These are phyloP conservation scores for Muscidifurax raptorellus DNA, from an alignment of 1,140 invertebrate genomes.

Conservation along the genomic window DNA sequence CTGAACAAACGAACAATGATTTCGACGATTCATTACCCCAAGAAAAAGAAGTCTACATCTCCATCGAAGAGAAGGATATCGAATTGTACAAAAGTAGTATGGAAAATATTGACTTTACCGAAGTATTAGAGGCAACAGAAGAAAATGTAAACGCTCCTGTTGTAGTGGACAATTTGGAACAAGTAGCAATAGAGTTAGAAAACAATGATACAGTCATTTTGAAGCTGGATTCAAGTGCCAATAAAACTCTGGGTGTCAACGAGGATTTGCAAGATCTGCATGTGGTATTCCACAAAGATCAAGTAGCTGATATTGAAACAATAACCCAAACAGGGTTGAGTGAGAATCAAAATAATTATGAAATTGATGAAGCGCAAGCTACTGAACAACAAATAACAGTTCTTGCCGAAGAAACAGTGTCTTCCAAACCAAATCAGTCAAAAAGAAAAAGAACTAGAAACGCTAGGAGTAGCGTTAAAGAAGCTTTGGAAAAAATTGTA, in stretches of 20 bases:
- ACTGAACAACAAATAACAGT: neutral
- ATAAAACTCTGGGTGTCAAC: neutral
- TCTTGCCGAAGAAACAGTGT: neutral
- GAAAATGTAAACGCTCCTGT: neutral
- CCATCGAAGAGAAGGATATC: neutral
- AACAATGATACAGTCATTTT: neutral
- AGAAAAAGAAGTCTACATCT: slow-evolving; percentile 18
- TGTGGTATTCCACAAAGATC: slow-evolving; percentile 9
- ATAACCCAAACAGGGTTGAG: neutral
- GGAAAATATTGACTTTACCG: neutral
- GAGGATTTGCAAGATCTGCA: slow-evolving; percentile 21
- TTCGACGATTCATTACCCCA: slow-evolving; percentile 41
- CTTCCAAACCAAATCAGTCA: neutral
- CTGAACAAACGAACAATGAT: neutral
- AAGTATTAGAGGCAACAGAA: neutral
- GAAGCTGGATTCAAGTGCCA: neutral
- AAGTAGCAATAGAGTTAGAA: neutral
- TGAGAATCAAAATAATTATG: neutral
- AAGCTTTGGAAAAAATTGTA: slow-evolving; percentile 9
- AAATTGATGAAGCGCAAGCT: neutral
- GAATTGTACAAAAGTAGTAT: neutral
- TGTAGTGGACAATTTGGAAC: neutral
- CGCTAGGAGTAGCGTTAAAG: neutral
- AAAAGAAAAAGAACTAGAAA: neutral
- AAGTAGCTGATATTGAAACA: neutral